A percentile compares a stretch with the other conserved stretches of the same genome.
phyloP scores from a whole-genome alignment of 2,797 vertebrate species.

The Pantherophis vulpinus region DNA sequence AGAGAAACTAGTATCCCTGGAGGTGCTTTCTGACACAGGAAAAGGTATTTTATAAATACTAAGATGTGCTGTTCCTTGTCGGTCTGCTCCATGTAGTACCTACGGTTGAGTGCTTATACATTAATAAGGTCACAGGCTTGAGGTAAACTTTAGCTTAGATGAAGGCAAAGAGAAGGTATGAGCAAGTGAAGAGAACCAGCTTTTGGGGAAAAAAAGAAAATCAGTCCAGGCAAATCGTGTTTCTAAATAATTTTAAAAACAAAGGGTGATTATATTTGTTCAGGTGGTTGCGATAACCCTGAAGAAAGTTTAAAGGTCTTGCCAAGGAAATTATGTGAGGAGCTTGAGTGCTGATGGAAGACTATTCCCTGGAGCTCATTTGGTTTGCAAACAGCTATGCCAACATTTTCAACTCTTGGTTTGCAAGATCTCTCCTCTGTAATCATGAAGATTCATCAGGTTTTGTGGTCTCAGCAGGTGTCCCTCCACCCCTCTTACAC shows the following conservation, averaged over 20 bases:
- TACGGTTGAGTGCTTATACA: background rate
- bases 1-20: background rate
- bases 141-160: background rate
- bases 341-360: conserved; percentile 2
- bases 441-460: background rate
- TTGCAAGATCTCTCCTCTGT: background rate
- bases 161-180: background rate
- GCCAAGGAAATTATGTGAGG: conserved; percentile 29
- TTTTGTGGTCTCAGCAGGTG: background rate
- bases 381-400: conserved; percentile 8
- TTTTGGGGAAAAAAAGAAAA: background rate
- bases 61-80: background rate
- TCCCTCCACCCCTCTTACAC: background rate
- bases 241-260: conserved; percentile 18
- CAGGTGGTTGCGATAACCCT: conserved; percentile 9
- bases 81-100: background rate
- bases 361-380: conserved; percentile 24
- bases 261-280: conserved; percentile 16
- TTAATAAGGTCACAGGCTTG: background rate
- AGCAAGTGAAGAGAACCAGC: background rate
- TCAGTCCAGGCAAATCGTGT: background rate
- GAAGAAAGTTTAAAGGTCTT: conserved; percentile 14
- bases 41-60: background rate
- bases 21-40: background rate
- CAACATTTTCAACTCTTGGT: conserved; percentile 7